A percentile compares a stretch with the other conserved stretches of the same genome.
Evolutionary conservation across 2,797 vertebrate species (phyloP).

Genomic region (Chelon labrosus): DNA sequence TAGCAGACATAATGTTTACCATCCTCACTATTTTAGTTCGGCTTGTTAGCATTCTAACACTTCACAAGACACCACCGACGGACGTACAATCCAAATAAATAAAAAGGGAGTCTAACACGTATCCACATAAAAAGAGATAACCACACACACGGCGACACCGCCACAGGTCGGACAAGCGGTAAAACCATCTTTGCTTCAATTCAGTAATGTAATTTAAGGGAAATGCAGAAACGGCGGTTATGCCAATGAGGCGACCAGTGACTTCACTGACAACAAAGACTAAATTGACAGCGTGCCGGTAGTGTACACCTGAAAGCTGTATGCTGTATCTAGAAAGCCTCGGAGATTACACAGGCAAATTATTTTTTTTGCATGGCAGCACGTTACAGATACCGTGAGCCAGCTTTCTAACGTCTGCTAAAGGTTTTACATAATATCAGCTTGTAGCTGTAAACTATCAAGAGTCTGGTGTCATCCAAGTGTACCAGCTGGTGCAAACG

Average conservation of each 20-base stretch:
- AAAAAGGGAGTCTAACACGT: neutral
- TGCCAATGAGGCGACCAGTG: neutral
- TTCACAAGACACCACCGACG: neutral
- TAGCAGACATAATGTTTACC: neutral
- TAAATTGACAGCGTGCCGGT: neutral
- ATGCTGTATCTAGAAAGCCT: constrained; percentile 26
- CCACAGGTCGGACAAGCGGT: neutral
- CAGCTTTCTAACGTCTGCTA: constrained; percentile 35
- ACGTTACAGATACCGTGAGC: constrained; percentile 31
- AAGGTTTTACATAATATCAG: constrained; percentile 56
- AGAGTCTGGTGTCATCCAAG: neutral
- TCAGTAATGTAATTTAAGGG: neutral
- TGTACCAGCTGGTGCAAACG: neutral
- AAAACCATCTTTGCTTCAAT: neutral
- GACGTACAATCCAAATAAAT: neutral
- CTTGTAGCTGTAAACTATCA: neutral
- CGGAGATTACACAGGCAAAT: constrained; percentile 62
- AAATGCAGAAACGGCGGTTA: neutral
- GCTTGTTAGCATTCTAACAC: too few relatives aligned
- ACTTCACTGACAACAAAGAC: constrained; percentile 13
- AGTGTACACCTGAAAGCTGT: constrained; percentile 23
- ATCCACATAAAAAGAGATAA: neutral
- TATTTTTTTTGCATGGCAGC: constrained; percentile 40
- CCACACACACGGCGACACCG: neutral
- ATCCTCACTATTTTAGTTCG: neutral